Base-by-base conservation (phyloP, 1,140 invertebrate genomes). In the Zophobas atratus region DNA sequence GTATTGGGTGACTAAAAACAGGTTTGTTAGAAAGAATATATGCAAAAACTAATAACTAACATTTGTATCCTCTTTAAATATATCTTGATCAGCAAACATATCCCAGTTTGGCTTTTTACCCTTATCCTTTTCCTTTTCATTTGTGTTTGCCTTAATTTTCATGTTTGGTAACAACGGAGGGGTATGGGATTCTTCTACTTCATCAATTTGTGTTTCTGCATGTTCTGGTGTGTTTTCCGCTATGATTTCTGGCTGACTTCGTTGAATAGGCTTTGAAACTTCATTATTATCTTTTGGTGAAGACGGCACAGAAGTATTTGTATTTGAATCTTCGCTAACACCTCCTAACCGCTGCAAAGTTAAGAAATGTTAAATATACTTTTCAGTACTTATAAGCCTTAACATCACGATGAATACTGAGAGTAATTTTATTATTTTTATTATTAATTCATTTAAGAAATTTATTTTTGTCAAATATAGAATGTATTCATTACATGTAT, bases 31-130 rank as follows among this genome's bases (percentile, higher is more conserved):
- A 70, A 70, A 48, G 20, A 49, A 71, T 32, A 20, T 49, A 34
- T 41, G 39, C 20, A 32, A 70, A n/a, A 56, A 56, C 34, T 32
- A 5, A 5, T 56, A 48, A 91, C 93, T 92, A 89, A 97, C 96
- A 90, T 93, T 93, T 84, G 94, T 93, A 87, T 94, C 92, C 48
- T 92, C 93, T 80, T 93, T 91, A 86, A 96, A 95, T 85, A 93
- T 95, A 85, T 98, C 96, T 73, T 93, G 93, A 86, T 96, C 95
- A 1, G 94, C 94, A 88, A 96, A 96, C 93, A 96, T 96, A 84
- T 96, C 95, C 92, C 94, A 93, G 82, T 93, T 91, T 60, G 91
- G 89, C 49, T 88, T 86, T 81, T 90, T 91, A 80, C 86, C 82
- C 53, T 87, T 85, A 2, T 84, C 84, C 71, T 86, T 87, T 33